A percentile compares a stretch with the other conserved stretches of the same genome.
Evolutionary conservation across 2,888 invertebrate genomes (phyloP).

Genomic region (Eupithecia subfuscata): DNA sequence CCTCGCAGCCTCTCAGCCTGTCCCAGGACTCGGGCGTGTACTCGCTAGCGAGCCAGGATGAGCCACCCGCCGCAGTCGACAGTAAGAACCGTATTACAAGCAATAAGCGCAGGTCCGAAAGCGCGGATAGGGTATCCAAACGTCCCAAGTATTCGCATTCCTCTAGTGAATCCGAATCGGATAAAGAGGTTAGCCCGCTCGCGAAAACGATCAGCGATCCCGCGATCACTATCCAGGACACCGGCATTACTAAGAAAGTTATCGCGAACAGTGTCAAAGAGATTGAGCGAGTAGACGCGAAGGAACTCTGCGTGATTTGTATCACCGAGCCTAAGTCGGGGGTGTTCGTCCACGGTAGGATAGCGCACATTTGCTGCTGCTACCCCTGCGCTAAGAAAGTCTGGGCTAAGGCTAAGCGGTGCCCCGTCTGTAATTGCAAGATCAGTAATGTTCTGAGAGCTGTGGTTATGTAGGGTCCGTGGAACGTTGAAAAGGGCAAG

Average conservation of each 20-base stretch:
- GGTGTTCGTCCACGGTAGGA: conserved; percentile 87
- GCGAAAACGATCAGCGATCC: conserved; percentile 77
- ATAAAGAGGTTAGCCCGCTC: conserved; percentile 57
- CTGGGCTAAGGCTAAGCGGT: conserved; percentile 85
- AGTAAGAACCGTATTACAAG: conserved; percentile 48
- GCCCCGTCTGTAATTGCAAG: conserved; percentile 88
- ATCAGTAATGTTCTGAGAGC: conserved; percentile 87
- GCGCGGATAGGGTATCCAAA: conserved; percentile 48
- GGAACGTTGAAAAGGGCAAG: neutral
- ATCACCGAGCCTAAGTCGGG: conserved; percentile 86
- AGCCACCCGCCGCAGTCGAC: conserved; percentile 67
- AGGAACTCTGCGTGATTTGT: conserved; percentile 85
- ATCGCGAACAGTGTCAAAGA: conserved; percentile 59
- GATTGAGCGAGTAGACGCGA: conserved; percentile 50
- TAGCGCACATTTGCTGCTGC: conserved; percentile 88
- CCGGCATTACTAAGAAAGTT: conserved; percentile 55
- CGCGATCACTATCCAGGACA: conserved; percentile 60
- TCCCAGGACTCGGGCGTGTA: conserved; percentile 63
- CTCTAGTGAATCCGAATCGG: conserved; percentile 52
- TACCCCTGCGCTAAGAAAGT: conserved; percentile 88
- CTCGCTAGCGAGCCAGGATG: conserved; percentile 48
- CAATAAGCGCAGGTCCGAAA: conserved; percentile 38
- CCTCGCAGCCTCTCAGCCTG: neutral
- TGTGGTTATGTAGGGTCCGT: conserved; percentile 66
- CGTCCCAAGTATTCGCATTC: conserved; percentile 56